These are phyloP conservation scores for Augochlora pura DNA, from an alignment of 1,140 invertebrate genomes.

Conservation along the genomic window DNA sequence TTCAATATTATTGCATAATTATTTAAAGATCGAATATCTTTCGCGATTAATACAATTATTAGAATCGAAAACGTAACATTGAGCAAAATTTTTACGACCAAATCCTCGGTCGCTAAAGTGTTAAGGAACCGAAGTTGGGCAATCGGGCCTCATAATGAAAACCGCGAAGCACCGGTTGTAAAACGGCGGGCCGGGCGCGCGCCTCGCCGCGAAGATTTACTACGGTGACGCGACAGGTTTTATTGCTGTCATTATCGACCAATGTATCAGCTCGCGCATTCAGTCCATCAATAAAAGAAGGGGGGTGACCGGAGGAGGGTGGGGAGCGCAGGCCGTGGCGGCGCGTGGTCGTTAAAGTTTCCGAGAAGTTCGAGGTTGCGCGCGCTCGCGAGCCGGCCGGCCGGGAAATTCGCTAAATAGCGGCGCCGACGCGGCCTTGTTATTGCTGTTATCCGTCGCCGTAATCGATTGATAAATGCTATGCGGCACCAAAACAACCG, in stretches of 20 bases:
- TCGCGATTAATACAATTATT: too few relatives aligned
- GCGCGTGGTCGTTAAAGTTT: conserved; percentile 3
- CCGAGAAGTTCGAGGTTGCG: background rate
- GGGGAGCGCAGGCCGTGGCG: background rate
- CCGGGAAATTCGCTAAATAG: conserved; percentile 22
- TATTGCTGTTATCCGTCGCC: conserved; percentile 14
- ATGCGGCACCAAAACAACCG: background rate
- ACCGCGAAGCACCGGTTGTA: conserved; percentile 17
- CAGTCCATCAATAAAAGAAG: background rate
- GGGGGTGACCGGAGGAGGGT: background rate
- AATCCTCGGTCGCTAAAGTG: too few relatives aligned
- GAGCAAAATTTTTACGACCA: too few relatives aligned
- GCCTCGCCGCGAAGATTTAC: conserved; percentile 35
- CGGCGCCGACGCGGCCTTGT: background rate
- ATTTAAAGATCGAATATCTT: too few relatives aligned
- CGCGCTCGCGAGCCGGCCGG: background rate
- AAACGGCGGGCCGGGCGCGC: conserved; percentile 25
- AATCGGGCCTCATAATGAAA: background rate
- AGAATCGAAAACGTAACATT: too few relatives aligned
- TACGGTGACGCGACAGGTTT: conserved; percentile 38
- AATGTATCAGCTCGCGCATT: conserved; percentile 22
- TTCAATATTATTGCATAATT: too few relatives aligned
- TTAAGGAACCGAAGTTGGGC: too few relatives aligned
- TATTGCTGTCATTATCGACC: conserved; percentile 56
- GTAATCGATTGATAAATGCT: conserved; percentile 6